Base-by-base conservation (phyloP, 2,888 invertebrate species). In the Megalurothrips usitatus region DNA sequence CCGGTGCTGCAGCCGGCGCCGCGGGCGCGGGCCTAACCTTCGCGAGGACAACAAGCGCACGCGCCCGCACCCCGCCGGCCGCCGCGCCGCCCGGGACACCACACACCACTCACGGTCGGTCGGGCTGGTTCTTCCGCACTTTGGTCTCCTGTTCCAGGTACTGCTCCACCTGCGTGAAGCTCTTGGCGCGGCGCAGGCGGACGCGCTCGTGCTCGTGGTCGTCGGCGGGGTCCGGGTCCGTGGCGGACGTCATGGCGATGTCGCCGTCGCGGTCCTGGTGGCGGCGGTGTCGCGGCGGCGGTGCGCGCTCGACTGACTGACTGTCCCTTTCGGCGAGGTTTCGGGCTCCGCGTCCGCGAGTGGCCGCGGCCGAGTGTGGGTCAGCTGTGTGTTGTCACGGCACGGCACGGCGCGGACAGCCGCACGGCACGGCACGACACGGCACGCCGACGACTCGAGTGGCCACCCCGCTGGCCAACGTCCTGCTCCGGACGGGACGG, bases 91-190 rank as follows among this genome's bases (percentile, higher is more conserved):
- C 63, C n/a, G 11, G 68, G 68, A 58, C 68, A 75, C 68, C 68
- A 90, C 94, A 58, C 68, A 75, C 68, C 68, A 90, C 94, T 92
- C 89, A 96, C 96, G 96, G 95, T 89, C 92, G 94, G 88, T 96
- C 96, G 23, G 94, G 92, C 85, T 96, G 96, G 34, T 91, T 91
- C 87, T 91, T 92, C 83, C 96, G 90, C 79, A 92, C 92, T 87
- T 92, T 93, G 85, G 92, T 91, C 88, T 96, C 96, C 84, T 93
- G 92, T 85, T 92, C 93, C 83, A 92, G 91, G 83, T 96, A 95
- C 88, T 96, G 94, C 87, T 96, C 96, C 48, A 96, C 96, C 83
- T 94, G 91, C 10, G 96, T 94, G 58, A 94, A 95, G 88, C 96
- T 96, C 86, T 94, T 94, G 8, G 95, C 92, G 85, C 96, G 90